Conservation (phyloP, 2,113 vertebrate species). For the Microcebus tavaratra region DNA sequence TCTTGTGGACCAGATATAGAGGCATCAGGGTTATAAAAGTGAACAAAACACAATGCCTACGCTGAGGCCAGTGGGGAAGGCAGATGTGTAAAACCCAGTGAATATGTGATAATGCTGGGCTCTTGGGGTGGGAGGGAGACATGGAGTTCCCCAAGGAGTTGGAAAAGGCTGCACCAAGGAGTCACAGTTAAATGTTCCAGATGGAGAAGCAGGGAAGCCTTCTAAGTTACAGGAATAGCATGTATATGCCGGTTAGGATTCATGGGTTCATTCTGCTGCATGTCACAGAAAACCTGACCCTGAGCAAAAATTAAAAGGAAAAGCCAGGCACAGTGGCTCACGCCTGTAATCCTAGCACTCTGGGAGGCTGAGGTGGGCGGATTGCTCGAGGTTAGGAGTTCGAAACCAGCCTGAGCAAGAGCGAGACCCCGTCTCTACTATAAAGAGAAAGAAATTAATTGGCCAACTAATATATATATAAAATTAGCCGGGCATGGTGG, state of each 20-base stretch:
- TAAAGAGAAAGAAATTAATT: no score
- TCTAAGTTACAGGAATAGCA: background rate
- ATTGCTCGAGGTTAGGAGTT: no score
- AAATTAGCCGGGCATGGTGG: no score
- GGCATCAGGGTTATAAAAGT: background rate
- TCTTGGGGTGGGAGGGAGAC: background rate
- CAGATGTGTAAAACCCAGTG: background rate
- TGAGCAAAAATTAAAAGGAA: constrained; percentile 38
- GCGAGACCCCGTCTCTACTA: no score
- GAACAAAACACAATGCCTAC: background rate
- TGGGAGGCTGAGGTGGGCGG: no score
- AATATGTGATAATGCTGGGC: background rate
- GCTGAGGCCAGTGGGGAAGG: background rate
- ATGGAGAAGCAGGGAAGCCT: background rate
- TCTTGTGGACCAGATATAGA: background rate
- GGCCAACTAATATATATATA: no score
- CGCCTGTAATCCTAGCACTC: no score
- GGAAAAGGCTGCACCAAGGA: background rate
- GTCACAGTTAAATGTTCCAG: background rate
- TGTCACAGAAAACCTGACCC: constrained; percentile 5
- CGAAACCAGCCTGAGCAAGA: no score
- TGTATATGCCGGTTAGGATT: background rate
- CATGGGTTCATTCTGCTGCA: background rate
- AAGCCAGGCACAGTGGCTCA: no score
- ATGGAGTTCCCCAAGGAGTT: background rate